Evolutionary conservation across 2,888 invertebrate species (phyloP), one percentile per base, ranked within the genome.

Genomic region (Hecatera dysodea): DNA sequence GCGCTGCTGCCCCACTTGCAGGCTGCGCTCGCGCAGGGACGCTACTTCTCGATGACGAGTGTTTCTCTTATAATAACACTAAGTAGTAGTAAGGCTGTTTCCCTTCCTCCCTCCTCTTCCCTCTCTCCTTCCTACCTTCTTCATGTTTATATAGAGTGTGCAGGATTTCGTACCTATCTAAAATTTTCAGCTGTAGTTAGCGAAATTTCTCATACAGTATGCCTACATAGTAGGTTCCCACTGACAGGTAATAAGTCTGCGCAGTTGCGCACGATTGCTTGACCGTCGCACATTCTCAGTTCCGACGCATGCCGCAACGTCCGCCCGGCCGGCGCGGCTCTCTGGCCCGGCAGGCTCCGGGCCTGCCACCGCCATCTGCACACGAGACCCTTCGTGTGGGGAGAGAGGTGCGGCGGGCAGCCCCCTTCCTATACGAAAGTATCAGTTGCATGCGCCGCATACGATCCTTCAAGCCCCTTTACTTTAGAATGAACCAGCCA

Each of bases 291-390:
- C 77, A 73, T 69, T 60, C 59, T 42, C 53, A 53, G 44, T 52
- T 65, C 44, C 68, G n/a, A 29, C 24, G 59, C 78, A 56, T 77
- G 61, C 78, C 71, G 72, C 60, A 71, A 56, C 27, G 78, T 71
- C n/a, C 22, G 48, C 46, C n/a, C 44, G 7, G 52, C 53, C 46
- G 46, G 46, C 19, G 11, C 12, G 8, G 33, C 12, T 11, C 36
- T 36, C 9, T 27, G 27, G 59, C 33, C n/a, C n/a, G 42, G 15
- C 42, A 29, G 27, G 22, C 9, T 15, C 27, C 33, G 55, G 55
- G n/a, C 12, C 55, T 33, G 46, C n/a, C 53, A 11, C 52, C 7
- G 22, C 48, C 19, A 8, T 33, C 33, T n/a, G n/a, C n/a, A n/a
- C n/a, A n/a, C n/a, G n/a, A n/a, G n/a, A n/a, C n/a, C n/a, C n/a